These are phyloP conservation scores for Halcyon badia DNA, from an alignment of 2,797 vertebrate genomes.

Conservation along the genomic window DNA sequence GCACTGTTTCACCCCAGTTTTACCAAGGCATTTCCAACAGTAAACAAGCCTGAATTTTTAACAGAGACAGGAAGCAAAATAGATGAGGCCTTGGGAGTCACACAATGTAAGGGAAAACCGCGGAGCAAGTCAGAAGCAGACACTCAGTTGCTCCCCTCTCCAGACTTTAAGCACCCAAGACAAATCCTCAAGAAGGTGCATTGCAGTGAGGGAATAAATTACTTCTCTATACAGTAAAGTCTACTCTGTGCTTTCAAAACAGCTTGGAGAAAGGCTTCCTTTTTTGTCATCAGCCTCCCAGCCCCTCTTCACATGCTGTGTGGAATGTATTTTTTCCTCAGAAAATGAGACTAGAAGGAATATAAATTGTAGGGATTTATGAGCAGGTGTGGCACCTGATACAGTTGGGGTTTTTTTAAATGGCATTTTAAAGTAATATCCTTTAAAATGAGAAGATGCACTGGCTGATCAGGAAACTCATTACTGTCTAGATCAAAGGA, in stretches of 20 bases:
- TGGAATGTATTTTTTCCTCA: neutral
- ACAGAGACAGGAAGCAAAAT: neutral
- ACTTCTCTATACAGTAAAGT: neutral
- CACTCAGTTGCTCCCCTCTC: neutral
- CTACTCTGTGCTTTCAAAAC: neutral
- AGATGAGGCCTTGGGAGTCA: neutral
- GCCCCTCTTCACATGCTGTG: neutral
- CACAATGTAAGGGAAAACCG: neutral
- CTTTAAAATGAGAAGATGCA: neutral
- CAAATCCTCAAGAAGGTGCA: neutral
- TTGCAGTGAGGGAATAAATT: accelerated
- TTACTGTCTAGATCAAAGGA: neutral
- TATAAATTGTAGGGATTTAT: neutral
- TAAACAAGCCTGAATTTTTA: neutral
- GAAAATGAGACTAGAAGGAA: neutral
- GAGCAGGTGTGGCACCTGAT: neutral
- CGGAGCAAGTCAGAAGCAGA: accelerated
- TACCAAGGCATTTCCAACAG: neutral
- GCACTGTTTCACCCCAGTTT: neutral
- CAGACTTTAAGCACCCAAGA: neutral
- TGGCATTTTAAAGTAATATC: neutral
- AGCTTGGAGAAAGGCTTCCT: neutral
- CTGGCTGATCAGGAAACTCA: neutral
- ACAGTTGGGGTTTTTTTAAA: neutral
- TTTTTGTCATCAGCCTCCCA: neutral